Evolutionary conservation across 2,888 invertebrate species (phyloP).

Genomic region (Augochlorella aurata): DNA sequence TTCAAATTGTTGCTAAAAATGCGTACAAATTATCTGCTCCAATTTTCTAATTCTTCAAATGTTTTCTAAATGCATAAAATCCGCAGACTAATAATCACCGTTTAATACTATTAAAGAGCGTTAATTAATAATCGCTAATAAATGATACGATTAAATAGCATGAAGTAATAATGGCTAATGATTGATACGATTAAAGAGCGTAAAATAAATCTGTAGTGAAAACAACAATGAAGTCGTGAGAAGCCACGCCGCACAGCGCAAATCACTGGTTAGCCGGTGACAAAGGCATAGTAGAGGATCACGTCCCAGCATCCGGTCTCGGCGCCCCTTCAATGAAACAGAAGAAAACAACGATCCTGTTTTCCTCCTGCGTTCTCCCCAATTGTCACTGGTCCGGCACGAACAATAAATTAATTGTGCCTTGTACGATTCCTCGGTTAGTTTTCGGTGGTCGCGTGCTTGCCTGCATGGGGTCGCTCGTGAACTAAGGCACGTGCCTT

Average conservation of each 20-base stretch:
- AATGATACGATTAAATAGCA: too few species aligned
- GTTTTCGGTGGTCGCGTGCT: conserved; percentile 76
- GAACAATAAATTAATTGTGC: conserved; percentile 76
- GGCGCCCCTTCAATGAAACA: conserved; percentile 37
- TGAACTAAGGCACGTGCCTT: conserved; percentile 75
- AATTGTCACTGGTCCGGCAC: conserved; percentile 63
- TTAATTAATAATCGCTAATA: not conserved
- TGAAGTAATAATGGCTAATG: not conserved
- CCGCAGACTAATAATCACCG: too few species aligned
- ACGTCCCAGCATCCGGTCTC: conserved; percentile 39
- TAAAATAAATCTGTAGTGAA: not conserved
- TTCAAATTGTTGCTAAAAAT: too few species aligned
- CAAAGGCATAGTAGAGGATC: conserved; percentile 33
- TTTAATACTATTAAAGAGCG: too few species aligned
- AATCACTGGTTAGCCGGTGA: conserved; percentile 14
- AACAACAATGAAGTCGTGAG: not conserved
- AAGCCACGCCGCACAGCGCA: conserved; percentile 6
- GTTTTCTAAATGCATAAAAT: too few species aligned
- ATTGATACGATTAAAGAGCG: not conserved
- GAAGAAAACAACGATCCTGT: conserved; percentile 63
- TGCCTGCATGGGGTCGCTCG: conserved; percentile 74
- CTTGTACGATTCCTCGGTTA: conserved; percentile 66
- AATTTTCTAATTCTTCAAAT: too few species aligned
- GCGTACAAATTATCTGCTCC: too few species aligned
- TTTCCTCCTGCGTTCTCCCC: conserved; percentile 45